Conservation (phyloP, 2,113 vertebrate species). For the Hiodon alosoides region DNA sequence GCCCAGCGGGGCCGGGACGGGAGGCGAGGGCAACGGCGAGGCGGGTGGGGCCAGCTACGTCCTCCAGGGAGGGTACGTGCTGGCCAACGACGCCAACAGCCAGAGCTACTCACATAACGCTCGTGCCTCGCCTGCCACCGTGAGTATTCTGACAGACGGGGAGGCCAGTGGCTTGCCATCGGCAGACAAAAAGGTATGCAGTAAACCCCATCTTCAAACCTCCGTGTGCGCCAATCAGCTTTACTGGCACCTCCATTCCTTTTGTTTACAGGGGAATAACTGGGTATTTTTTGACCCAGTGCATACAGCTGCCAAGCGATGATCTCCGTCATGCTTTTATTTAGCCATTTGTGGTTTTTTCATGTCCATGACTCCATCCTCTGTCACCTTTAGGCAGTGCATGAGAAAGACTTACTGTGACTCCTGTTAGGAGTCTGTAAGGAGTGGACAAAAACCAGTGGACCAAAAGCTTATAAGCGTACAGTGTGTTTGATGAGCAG, state of each 20-base stretch:
- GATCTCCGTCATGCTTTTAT: conserved; percentile 34
- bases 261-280: conserved; percentile 41
- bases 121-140: conserved; percentile 85
- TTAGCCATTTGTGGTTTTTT: conserved; percentile 9
- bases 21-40: conserved; percentile 58
- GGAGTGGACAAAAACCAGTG: background rate
- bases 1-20: conserved; percentile 56
- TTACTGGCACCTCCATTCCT: conserved; percentile 44
- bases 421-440: background rate
- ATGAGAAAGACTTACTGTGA: conserved; percentile 37
- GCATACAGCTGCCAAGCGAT: background rate
- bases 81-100: conserved; percentile 66
- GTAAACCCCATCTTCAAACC: conserved; percentile 49
- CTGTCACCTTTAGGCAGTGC: conserved; percentile 56
- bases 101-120: conserved; percentile 84
- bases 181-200: conserved; percentile 78
- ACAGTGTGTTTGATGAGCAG: conserved; percentile 17
- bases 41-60: conserved; percentile 72
- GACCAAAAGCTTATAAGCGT: background rate
- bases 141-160: conserved; percentile 74
- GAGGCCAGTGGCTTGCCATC: conserved; percentile 73
- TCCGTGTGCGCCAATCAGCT: conserved; percentile 36
- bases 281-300: background rate
- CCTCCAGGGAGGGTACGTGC: conserved; percentile 88
- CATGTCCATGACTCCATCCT: conserved; percentile 52